These are phyloP conservation scores for Cheiracanthium punctorium DNA, from an alignment of 2,888 invertebrate genomes.

Conservation along the genomic window DNA sequence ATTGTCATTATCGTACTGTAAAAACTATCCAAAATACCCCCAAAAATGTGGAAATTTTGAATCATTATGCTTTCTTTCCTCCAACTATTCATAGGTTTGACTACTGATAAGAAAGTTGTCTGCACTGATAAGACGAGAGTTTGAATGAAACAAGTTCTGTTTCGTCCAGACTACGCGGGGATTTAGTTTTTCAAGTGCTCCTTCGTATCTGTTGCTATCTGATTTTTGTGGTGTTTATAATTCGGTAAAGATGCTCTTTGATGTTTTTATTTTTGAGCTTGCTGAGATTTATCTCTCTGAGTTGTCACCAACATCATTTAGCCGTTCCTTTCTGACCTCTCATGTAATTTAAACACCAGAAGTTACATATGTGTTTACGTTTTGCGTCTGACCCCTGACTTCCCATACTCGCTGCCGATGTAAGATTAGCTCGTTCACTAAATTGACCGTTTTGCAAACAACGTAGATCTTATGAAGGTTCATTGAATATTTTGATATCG, in stretches of 20 bases:
- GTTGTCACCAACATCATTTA: constrained; percentile 4
- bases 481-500: too few relatives aligned
- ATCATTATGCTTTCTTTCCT: background rate
- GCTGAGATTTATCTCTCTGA: background rate
- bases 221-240: background rate
- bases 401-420: background rate
- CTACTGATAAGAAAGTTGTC: background rate
- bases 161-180: background rate
- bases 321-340: background rate
- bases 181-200: background rate
- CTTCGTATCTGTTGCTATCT: background rate
- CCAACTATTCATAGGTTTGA: background rate
- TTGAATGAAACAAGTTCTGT: background rate
- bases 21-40: too few relatives aligned
- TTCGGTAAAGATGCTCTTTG: background rate
- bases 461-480: too few relatives aligned
- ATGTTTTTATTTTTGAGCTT: background rate
- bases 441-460: background rate
- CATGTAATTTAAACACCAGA: background rate
- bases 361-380: background rate
- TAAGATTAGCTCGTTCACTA: background rate
- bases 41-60: too few relatives aligned
- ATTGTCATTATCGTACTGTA: too few relatives aligned
- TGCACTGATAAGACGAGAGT: background rate
- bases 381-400: background rate